Conservation (phyloP, 1,140 invertebrate genomes). For the Rhyzopertha dominica region DNA sequence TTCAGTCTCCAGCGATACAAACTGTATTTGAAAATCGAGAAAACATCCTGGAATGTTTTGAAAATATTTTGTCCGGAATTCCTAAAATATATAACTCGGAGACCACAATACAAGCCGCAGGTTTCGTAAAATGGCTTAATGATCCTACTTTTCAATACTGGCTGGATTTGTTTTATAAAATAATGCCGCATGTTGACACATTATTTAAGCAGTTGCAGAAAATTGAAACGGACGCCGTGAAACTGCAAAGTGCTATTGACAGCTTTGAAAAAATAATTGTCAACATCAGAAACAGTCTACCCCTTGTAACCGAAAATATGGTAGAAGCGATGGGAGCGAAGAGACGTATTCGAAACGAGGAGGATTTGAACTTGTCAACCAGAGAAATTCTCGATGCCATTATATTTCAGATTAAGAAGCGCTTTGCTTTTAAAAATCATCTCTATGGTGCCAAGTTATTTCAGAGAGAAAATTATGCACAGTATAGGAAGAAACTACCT, state of each 20-base stretch:
- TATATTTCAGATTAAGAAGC: constrained; percentile 13
- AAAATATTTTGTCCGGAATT: constrained; percentile 11
- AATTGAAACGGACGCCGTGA: constrained; percentile 11
- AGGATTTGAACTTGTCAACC: constrained; percentile 13
- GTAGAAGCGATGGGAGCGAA: constrained; percentile 8
- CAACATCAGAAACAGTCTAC: constrained; percentile 10
- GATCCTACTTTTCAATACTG: constrained; percentile 19
- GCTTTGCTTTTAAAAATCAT: constrained; percentile 20
- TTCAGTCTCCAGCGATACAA: too few species aligned
- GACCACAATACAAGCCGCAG: too few species aligned
- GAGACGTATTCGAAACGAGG: constrained; percentile 2
- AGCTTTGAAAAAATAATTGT: constrained; percentile 14
- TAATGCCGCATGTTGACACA: constrained; percentile 20
- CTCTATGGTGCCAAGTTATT: constrained; percentile 22
- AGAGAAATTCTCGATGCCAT: constrained; percentile 22
- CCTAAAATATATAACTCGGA: too few species aligned
- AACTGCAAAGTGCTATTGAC: constrained; percentile 10
- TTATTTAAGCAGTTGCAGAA: constrained; percentile 20
- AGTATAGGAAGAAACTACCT: constrained; percentile 17
- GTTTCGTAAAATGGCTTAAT: constrained; percentile 14
- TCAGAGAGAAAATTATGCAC: constrained; percentile 14
- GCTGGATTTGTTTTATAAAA: constrained; percentile 20
- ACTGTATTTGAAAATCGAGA: constrained; percentile 16
- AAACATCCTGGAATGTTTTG: constrained; percentile 16
- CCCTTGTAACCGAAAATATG: constrained; percentile 6